These are phyloP conservation scores for Xyrichtys novacula DNA, from an alignment of 2,797 vertebrate species.

Conservation along the genomic window DNA sequence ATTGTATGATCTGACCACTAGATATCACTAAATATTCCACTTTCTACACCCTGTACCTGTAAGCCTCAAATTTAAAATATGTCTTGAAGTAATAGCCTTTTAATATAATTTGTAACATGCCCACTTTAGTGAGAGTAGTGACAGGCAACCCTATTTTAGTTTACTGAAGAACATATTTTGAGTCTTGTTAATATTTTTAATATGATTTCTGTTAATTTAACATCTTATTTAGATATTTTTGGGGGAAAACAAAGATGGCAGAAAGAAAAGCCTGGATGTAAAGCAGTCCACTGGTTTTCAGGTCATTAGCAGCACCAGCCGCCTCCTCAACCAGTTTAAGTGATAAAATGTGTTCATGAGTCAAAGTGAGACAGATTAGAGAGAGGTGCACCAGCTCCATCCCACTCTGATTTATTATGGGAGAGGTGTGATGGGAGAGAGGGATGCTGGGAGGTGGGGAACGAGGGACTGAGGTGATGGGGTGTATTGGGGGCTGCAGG, in stretches of 20 bases:
- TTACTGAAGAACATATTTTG: slow-evolving; percentile 2
- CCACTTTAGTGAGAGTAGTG: slow-evolving; percentile 9
- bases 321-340: background rate
- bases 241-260: background rate
- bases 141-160: slow-evolving; percentile 12
- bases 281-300: background rate
- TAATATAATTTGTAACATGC: slow-evolving; percentile 22
- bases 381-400: slow-evolving; percentile 11
- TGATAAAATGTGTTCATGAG: background rate
- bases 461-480: slow-evolving; percentile 72
- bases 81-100: background rate
- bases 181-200: background rate
- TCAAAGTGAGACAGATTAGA: slow-evolving; percentile 21
- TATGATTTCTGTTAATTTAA: background rate
- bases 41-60: no score
- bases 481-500: slow-evolving; percentile 60
- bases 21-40: no score
- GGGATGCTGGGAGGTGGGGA: slow-evolving; percentile 68
- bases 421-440: slow-evolving; percentile 46
- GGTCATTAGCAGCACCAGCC: background rate
- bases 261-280: background rate
- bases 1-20: no score
- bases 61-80: no score
- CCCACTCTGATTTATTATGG: slow-evolving; percentile 61
- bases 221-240: background rate